Evolutionary conservation across 2,113 vertebrate genomes (phyloP).

Genomic region (Sylvilagus bachmani): DNA sequence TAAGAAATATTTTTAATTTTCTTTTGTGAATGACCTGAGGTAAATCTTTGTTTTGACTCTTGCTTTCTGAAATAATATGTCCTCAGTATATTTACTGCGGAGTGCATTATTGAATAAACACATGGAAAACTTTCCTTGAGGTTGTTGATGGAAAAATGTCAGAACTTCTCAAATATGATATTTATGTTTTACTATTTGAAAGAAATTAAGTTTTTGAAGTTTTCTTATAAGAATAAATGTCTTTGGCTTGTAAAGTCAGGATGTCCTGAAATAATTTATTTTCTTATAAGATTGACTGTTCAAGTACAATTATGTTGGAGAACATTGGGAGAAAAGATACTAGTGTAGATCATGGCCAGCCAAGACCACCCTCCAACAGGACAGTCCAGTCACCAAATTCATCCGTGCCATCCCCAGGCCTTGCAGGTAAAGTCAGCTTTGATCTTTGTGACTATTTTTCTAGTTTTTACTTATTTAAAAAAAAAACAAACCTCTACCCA

Average conservation of each 20-base stretch:
- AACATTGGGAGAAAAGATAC: slow-evolving; percentile 85
- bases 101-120: background rate
- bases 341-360: slow-evolving; percentile 84
- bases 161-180: slow-evolving; percentile 32
- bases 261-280: slow-evolving; percentile 53
- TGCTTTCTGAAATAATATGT: slow-evolving; percentile 38
- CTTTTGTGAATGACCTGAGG: background rate
- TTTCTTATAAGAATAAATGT: slow-evolving; percentile 18
- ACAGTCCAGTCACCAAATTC: slow-evolving; percentile 91
- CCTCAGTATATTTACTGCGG: background rate
- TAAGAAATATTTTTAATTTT: background rate
- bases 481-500: background rate
- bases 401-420: slow-evolving; percentile 90
- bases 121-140: background rate
- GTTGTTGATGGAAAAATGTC: background rate
- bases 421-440: slow-evolving; percentile 83
- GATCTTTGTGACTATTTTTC: background rate
- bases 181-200: slow-evolving; percentile 29
- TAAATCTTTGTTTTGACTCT: background rate
- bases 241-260: slow-evolving; percentile 28
- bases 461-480: slow-evolving; percentile 7
- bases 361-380: slow-evolving; percentile 87
- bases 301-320: slow-evolving; percentile 89
- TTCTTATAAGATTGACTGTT: slow-evolving; percentile 90
- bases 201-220: slow-evolving; percentile 7